phyloP scores from a whole-genome alignment of 1,140 invertebrate species.

The Drosophila tsacasi region DNA sequence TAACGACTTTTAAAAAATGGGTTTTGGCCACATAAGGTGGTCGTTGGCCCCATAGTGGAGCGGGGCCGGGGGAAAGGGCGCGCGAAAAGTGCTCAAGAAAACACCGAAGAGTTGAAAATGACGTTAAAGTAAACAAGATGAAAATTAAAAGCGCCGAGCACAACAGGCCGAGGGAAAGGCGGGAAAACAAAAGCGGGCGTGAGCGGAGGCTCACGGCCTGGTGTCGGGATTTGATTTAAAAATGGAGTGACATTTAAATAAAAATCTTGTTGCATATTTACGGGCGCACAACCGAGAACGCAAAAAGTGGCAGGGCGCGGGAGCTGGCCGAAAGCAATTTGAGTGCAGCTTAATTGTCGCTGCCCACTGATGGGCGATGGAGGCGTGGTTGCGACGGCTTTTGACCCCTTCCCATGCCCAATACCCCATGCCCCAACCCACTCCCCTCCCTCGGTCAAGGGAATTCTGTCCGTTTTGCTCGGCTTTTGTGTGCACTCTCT shows the following conservation, averaged over 20 bases:
- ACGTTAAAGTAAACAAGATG: constrained; percentile 84
- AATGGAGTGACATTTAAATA: constrained; percentile 84
- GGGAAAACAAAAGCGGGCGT: constrained; percentile 20
- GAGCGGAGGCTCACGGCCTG: constrained; percentile 30
- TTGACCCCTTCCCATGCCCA: constrained; percentile 6
- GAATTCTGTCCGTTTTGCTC: constrained; percentile 36
- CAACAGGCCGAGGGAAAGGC: constrained; percentile 16
- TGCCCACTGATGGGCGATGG: constrained; percentile 11
- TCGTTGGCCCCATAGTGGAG: too few relatives aligned
- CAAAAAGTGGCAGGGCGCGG: constrained; percentile 13
- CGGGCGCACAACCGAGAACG: constrained; percentile 29
- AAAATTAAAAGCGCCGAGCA: constrained; percentile 75
- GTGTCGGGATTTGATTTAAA: constrained; percentile 81
- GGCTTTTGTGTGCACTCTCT: constrained; percentile 68
- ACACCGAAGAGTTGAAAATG: constrained; percentile 84
- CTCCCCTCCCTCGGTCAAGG: constrained; percentile 10
- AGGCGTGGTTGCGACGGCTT: constrained; percentile 4
- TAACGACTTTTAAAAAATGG: too few relatives aligned
- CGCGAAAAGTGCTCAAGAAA: constrained; percentile 76
- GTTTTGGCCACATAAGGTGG: too few relatives aligned
- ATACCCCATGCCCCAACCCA: neutral
- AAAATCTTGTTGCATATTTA: constrained; percentile 83
- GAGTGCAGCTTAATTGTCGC: constrained; percentile 81
- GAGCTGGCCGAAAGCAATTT: constrained; percentile 63
- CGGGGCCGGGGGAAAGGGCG: constrained; percentile 59